Conservation (phyloP, 2,113 vertebrate species). For the Rhabdomys dilectus region DNA sequence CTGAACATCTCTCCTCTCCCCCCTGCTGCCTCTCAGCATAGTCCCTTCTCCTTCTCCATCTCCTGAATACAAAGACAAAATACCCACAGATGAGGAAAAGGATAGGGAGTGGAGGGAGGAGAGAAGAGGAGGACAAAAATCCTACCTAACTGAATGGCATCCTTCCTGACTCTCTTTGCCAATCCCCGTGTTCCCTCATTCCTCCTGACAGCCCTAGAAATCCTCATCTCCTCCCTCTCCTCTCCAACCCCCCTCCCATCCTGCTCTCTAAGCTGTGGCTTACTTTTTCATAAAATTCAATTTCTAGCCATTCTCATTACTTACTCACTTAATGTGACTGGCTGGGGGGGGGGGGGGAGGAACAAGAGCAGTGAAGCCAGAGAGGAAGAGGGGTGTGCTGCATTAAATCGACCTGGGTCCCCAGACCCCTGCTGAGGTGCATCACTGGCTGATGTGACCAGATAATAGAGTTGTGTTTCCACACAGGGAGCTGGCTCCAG, state of each 20-base stretch:
- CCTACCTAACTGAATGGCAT: conserved; percentile 79
- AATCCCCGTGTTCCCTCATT: conserved; percentile 81
- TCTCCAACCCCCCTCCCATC: conserved; percentile 81
- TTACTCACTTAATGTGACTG: conserved; percentile 86
- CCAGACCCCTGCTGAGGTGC: conserved; percentile 62
- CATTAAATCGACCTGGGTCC: conserved; percentile 56
- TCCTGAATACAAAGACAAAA: conserved; percentile 80
- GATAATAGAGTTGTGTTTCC: conserved; percentile 74
- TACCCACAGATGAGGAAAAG: conserved; percentile 75
- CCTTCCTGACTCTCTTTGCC: conserved; percentile 79
- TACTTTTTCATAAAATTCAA: conserved; percentile 87
- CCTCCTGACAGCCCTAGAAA: conserved; percentile 72
- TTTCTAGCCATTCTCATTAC: conserved; percentile 88
- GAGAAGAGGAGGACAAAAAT: not conserved
- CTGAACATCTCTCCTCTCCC: conserved; percentile 38
- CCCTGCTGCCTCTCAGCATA: conserved; percentile 30
- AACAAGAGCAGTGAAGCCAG: not conserved
- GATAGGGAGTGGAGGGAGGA: not conserved
- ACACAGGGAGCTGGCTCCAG: conserved; percentile 31
- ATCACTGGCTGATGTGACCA: conserved; percentile 59
- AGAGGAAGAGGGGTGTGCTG: not conserved
- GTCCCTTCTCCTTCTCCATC: conserved; percentile 48
- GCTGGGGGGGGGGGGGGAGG: not conserved
- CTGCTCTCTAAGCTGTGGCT: conserved; percentile 85
- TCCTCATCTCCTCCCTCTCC: conserved; percentile 66